Percentiles rank a stretch among this genome's conserved stretches.
phyloP scores from a whole-genome alignment of 1,140 invertebrate genomes.

The Leptonema lineaticorne region DNA sequence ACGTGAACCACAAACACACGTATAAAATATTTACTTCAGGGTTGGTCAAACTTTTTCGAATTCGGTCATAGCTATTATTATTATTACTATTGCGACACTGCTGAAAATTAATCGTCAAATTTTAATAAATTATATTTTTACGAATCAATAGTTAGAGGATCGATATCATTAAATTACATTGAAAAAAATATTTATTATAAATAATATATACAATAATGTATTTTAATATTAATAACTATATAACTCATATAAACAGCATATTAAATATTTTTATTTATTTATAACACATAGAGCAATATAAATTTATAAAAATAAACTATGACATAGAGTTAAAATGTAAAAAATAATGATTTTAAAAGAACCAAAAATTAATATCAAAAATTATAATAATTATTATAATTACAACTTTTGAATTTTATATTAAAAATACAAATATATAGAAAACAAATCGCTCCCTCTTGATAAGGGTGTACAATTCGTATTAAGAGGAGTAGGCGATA shows the following conservation, averaged over 20 bases:
- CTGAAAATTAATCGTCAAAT: too few relatives aligned
- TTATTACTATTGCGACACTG: too few relatives aligned
- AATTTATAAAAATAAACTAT: neutral
- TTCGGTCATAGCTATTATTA: too few relatives aligned
- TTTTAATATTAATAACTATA: too few relatives aligned
- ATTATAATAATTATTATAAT: neutral
- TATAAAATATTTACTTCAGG: neutral
- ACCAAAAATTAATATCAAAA: neutral
- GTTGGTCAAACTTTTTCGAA: too few relatives aligned
- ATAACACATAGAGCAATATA: neutral
- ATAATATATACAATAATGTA: too few relatives aligned
- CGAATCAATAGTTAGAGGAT: too few relatives aligned
- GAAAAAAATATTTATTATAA: too few relatives aligned
- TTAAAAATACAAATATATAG: neutral
- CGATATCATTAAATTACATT: too few relatives aligned
- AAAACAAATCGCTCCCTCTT: slow-evolving; percentile 19
- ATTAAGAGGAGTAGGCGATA: slow-evolving; percentile 39
- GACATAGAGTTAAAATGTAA: too few relatives aligned
- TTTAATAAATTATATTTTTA: too few relatives aligned
- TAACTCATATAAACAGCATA: neutral
- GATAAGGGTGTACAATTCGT: slow-evolving; percentile 2
- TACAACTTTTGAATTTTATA: neutral
- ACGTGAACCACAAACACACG: neutral
- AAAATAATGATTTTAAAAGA: neutral
- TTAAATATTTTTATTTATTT: neutral